These are phyloP conservation scores for Zelostemma sp. DNA, from an alignment of 1,140 invertebrate species.

Conservation along the genomic window DNA sequence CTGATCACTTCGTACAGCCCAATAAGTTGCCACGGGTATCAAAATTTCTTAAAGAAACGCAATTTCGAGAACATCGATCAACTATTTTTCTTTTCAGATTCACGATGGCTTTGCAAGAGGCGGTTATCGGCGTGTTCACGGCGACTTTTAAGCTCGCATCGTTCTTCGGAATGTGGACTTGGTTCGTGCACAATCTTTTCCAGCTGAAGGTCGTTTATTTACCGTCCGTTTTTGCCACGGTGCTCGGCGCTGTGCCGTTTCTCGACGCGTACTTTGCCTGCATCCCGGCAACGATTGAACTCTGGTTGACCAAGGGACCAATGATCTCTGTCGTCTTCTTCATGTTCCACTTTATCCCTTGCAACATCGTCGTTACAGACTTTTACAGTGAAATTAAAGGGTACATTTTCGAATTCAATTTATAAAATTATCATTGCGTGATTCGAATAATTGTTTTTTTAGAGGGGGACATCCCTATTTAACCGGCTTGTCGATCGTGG, in stretches of 20 bases:
- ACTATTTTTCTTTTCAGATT: conserved; percentile 71
- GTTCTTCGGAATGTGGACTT: conserved; percentile 98
- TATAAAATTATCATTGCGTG: too few species aligned
- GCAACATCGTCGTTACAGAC: conserved; percentile 91
- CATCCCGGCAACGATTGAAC: conserved; percentile 91
- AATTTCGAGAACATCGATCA: too few species aligned
- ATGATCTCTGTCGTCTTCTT: conserved; percentile 84
- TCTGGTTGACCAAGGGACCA: conserved; percentile 88
- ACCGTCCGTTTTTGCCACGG: conserved; percentile 91
- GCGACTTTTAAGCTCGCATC: conserved; percentile 97
- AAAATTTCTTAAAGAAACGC: too few species aligned
- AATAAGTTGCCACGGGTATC: conserved; percentile 68
- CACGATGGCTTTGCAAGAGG: conserved; percentile 82
- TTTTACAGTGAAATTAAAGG: conserved; percentile 98
- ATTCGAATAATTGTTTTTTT: too few species aligned
- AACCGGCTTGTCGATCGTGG: conserved; percentile 96
- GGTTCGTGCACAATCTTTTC: conserved; percentile 96
- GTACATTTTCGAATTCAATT: conserved; percentile 70
- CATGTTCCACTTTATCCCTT: conserved; percentile 88
- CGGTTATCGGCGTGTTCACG: conserved; percentile 86
- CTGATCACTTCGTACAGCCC: conserved; percentile 83
- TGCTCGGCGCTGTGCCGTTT: conserved; percentile 95
- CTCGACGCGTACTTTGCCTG: conserved; percentile 95
- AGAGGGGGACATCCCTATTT: conserved; percentile 97
- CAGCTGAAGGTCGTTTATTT: conserved; percentile 95